A percentile compares a stretch with the other conserved stretches of the same genome.
Evolutionary conservation across 2,888 invertebrate species (phyloP).

Genomic region (Psylliodes chrysocephalus): DNA sequence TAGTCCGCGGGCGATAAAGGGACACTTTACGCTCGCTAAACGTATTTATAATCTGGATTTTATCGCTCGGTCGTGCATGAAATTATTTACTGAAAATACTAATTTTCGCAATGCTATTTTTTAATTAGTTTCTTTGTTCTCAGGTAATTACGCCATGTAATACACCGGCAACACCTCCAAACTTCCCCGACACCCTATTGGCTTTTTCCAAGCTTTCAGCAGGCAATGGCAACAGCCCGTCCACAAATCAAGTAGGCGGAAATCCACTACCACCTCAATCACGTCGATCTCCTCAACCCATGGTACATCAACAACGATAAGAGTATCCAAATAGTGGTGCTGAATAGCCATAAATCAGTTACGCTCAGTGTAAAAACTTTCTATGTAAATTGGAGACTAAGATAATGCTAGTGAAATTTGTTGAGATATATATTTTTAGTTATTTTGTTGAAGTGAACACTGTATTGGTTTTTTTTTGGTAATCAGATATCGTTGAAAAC

Average conservation of each 20-base stretch:
- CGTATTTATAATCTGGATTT: no score
- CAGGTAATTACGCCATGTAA: constrained; percentile 93
- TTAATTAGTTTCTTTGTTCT: constrained; percentile 55
- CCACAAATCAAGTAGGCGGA: constrained; percentile 53
- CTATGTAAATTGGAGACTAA: constrained; percentile 46
- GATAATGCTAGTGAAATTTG: constrained; percentile 48
- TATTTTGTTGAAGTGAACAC: constrained; percentile 36
- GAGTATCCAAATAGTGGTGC: constrained; percentile 26
- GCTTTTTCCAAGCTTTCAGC: constrained; percentile 91
- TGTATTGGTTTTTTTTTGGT: constrained; percentile 31
- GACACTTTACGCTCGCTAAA: no score
- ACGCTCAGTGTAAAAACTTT: constrained; percentile 48
- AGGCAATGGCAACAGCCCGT: constrained; percentile 67
- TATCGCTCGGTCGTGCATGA: no score
- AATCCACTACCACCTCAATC: constrained; percentile 43
- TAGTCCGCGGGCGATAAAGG: no score
- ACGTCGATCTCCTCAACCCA: constrained; percentile 59
- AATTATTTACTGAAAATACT: no score
- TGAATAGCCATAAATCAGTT: constrained; percentile 23
- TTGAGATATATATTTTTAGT: constrained; percentile 43
- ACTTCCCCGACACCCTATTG: constrained; percentile 89
- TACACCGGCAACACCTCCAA: constrained; percentile 94
- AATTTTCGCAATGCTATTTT: no score
- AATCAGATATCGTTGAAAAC: constrained; percentile 5
- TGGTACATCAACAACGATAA: constrained; percentile 50